Evolutionary conservation across 1,140 invertebrate species (phyloP), one percentile per base, ranked within the genome.

Genomic region (Macrotrachela quadricornifera): DNA sequence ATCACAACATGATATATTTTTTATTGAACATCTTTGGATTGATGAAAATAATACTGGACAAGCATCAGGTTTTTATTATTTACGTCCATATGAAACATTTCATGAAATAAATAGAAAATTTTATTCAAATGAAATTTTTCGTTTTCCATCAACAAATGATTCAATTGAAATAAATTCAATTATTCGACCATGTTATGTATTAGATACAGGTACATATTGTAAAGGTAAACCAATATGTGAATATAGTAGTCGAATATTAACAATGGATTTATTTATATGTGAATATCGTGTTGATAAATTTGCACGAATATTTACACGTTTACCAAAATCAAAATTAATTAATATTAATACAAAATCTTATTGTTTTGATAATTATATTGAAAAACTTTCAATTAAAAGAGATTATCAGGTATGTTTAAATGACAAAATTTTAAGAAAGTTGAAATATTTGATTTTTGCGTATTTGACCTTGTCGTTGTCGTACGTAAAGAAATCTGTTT

Each of bases 41-140:
- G 21, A 30, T 30, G 21, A 30, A 8, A 30, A 30, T 30, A 30
- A 30, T 30, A 30, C 8, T 30, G 21, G 21, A 30, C 21, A 8
- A 4, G 21, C 21, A 30, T 30, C 21, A 70, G 91, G 91, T 9
- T 86, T 92, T 69, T 86, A 94, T 68, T 97, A 91, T 71, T 73
- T 94, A 47, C 74, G 88, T 51, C 90, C 90, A 11, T 85, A 94
- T 66, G 91, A 96, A 71, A 96, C 90, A 14, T 95, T 85, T 73
- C 88, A 95, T 66, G 90, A 96, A 66, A 86, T 88, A 15, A 82
- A 83, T 0, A 76, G 90, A 57, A 85, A 85, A 65, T 94, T 96
- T 72, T 95, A 85, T 71, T 78, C 80, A 40, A 95, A 96, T 68
- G 91, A 97, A 73, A 83, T 94, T 12, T 84, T 92, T 64, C 76